Base-by-base conservation (phyloP, 2,113 vertebrate genomes). In the Athene noctua region DNA sequence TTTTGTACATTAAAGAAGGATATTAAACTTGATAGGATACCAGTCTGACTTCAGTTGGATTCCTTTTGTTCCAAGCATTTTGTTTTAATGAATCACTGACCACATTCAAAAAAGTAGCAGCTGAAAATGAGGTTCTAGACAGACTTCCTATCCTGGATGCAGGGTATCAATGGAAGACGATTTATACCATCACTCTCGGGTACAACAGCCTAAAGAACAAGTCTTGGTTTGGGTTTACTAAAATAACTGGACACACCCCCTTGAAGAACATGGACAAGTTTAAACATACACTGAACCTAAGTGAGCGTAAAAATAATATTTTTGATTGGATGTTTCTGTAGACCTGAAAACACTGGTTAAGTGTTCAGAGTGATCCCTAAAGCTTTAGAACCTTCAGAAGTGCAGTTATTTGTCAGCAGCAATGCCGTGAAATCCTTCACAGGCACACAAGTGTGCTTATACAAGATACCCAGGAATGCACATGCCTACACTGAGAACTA, bases 21-120 rank as follows among this genome's bases (percentile, higher is more conserved):
- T 83, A 96, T 68, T 92, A 77, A 55, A 92, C 34, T 91, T 88
- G 44, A 81, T 74, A 71, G 87, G 46, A 82, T 66, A 94, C 40
- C 57, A 83, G 75, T 27, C 46, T 78, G 55, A 51, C 47, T 88
- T 63, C 61, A 85, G 46, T 42, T 59, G 63, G 46, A 78, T 80
- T 74, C 54, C 12, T 63, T 94, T 78, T 92, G 70, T 59, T 59
- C 62, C 42, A 62, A 55, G 11, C 23, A 55, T 51, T 93, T 86
- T 66, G 40, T 73, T 86, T 83, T 17, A 63, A 84, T 87, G 52
- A 95, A 78, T 95, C 86, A 92, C 34, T 54, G 30, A 65, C 49
- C 61, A 72, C 77, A 79, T n/a, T 70, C 27, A 42, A 75, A 89
- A 92, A 80, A 88, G 67, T 66, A 66, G 36, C 27, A 81, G 65